Percentiles rank a stretch among this genome's conserved stretches.
Evolutionary conservation across 2,888 invertebrate genomes (phyloP).

Genomic region (Holacanthella duospinosa): DNA sequence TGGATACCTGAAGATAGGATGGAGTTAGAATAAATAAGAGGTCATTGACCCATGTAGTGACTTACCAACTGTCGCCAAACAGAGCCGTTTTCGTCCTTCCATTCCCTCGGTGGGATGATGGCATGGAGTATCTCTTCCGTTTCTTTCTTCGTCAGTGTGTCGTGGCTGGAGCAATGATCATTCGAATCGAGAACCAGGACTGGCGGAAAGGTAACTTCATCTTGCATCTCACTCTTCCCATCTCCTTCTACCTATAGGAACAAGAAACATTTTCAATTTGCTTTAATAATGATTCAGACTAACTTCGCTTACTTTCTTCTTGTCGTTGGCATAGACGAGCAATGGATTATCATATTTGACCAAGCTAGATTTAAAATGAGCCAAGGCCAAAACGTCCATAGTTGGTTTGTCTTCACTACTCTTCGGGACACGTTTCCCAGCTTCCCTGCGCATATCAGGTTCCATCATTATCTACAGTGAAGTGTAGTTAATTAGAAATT

Average conservation of each 20-base stretch:
- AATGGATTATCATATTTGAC: conserved; percentile 89
- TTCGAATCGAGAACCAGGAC: conserved; percentile 5
- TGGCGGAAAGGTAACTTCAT: too few species aligned
- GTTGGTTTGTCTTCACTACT: not conserved
- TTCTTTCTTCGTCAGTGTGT: conserved; percentile 47
- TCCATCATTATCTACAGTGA: too few species aligned
- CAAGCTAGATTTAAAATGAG: conserved; percentile 58
- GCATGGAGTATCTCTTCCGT: conserved; percentile 87
- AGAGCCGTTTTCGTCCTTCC: conserved; percentile 89
- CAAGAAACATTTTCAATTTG: too few species aligned
- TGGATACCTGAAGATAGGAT: conserved; percentile 59
- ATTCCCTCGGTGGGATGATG: conserved; percentile 86
- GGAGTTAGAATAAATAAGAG: too few species aligned
- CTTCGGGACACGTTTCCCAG: too few species aligned
- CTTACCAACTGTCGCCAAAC: conserved; percentile 72
- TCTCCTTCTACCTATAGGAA: too few species aligned
- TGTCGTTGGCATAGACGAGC: conserved; percentile 64
- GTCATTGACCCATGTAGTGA: too few species aligned
- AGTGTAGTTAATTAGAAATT: too few species aligned
- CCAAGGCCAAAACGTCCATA: not conserved
- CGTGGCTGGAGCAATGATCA: conserved; percentile 18
- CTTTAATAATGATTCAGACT: too few species aligned
- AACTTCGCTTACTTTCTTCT: not conserved
- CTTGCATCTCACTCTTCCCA: too few species aligned
- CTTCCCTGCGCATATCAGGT: too few species aligned